Base-by-base conservation (phyloP, 2,113 vertebrate genomes). In the Colossoma macropomum region DNA sequence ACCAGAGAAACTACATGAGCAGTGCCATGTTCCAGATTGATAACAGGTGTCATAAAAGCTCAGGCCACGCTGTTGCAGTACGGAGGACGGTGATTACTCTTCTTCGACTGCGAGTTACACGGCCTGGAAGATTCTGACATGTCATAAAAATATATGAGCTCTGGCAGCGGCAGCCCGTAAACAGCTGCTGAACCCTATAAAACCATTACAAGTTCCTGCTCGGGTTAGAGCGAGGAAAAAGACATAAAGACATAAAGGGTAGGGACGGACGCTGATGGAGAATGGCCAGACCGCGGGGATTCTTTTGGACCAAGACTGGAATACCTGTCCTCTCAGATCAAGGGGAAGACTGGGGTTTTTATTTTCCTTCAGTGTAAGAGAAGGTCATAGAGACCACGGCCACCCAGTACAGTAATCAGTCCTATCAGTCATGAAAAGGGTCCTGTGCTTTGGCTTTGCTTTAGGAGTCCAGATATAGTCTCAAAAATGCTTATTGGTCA, bases 81-180 rank as follows among this genome's bases (percentile, higher is more conserved):
- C 62, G 74, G 84, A 81, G 77, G 82, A 74, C 74, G 72, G 59
- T 71, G 70, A 89, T 84, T 83, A 70, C 80, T 76, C 59, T 79
- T 83, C 34, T 23, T 81, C 78, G 82, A 75, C 81, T 76, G 77
- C 32, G 84, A 59, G 27, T 56, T 16, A 68, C 80, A 48, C 63
- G 84, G 70, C 56, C 75, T 91, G 80, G 89, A 92, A 88, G 90
- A 91, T 90, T 88, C 88, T 89, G 79, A 79, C 90, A 87, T 89
- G 76, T 83, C 86, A 88, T 93, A 89, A 91, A 91, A 88, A 65
- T 89, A 86, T 84, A 90, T 85, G 34, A 80, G 87, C 84, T 90
- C 81, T 80, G 85, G 88, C 92, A 93, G 87, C 89, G 90, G 92
- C 87, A 89, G 89, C 89, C 87, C 85, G 91, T 93, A 93, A 93